Base-by-base conservation (phyloP, 2,888 invertebrate species). In the Ametastegia equiseti region DNA sequence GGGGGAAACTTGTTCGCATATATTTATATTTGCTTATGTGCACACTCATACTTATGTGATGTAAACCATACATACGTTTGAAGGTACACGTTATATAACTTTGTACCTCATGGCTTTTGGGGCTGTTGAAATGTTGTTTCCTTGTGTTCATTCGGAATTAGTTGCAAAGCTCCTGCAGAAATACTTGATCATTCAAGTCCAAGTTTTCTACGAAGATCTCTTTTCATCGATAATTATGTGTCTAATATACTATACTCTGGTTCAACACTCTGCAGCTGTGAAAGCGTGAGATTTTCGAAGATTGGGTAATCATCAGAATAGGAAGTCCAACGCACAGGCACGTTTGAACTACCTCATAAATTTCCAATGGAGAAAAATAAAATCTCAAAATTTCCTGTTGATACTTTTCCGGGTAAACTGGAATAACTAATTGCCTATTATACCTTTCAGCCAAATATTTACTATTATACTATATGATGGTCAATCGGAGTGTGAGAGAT, bases 1-100 rank as follows among this genome's bases (percentile, higher is more conserved):
- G 13, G 71, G 71, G 42, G 6, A 36, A 71, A 71, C 71, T 71
- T 71, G 45, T 71, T 71, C 42, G 39, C 39, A 36, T 39, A 9
- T 15, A n/a, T 39, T 36, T 65, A 39, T 9, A 30, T 15, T 0
- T 36, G 15, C 15, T 39, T 13, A 19, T 42, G 9, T 9, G 6
- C 7, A 19, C 9, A n/a, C 11, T 11, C 6, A 9, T 19, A 67
- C 5, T 36, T 36, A 23, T 19, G 13, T 23, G 7, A 13, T 39
- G 1, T 19, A n/a, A 39, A 23, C 11, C 23, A 23, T 9, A 15
- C 33, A 23, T 30, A n/a, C 9, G 9, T 36, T 11, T 39, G n/a
- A n/a, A n/a, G n/a, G n/a, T n/a, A n/a, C n/a, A n/a, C n/a, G n/a
- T n/a, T n/a, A n/a, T n/a, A n/a, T n/a, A n/a, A n/a, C n/a, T n/a